Base-by-base conservation (phyloP, 2,888 invertebrate species). In the Drosophila algonquin region DNA sequence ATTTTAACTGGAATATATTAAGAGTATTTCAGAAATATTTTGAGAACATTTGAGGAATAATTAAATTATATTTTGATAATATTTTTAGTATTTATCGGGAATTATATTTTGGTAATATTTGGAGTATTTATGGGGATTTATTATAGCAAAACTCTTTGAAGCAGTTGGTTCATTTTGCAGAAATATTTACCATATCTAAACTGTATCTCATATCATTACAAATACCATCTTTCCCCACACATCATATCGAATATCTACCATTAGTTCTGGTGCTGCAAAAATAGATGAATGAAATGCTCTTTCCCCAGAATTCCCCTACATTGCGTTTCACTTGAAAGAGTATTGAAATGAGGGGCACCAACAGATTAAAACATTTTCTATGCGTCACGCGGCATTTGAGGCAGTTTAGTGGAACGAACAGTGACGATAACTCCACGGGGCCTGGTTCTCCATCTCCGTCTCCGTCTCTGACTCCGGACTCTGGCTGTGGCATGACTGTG, bases 341-440 rank as follows among this genome's bases (percentile, higher is more conserved):
- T 57, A n/a, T 64, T 35, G n/a, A 8, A 50, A 24, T 44, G 27
- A 61, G 61, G 52, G 44, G 35, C 47, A 46, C 16, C 40, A n/a
- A n/a, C 70, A 63, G 79, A 79, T 79, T 76, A 69, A 85, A 79
- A 81, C 75, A 75, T 75, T 75, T 72, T 72, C 72, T 59, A 65
- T 79, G 86, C 86, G 77, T 82, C 83, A 86, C 80, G 75, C 80
- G 67, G 82, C 86, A 87, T 82, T 82, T 81, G 77, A 73, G 61
- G 64, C 80, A 75, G 75, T 72, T 79, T 75, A 53, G 76, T 63
- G 63, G 58, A 72, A 65, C 70, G 67, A 46, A 59, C 50, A 67
- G 69, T 69, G 59, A 44, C 56, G 40, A 57, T 57, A 75, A 56
- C 72, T 62, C 56, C 60, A 40, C 40, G 40, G n/a, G 14, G 40